These are phyloP conservation scores for Motacilla tschutschensis DNA, from an alignment of 2,113 vertebrate genomes.

Conservation along the genomic window DNA sequence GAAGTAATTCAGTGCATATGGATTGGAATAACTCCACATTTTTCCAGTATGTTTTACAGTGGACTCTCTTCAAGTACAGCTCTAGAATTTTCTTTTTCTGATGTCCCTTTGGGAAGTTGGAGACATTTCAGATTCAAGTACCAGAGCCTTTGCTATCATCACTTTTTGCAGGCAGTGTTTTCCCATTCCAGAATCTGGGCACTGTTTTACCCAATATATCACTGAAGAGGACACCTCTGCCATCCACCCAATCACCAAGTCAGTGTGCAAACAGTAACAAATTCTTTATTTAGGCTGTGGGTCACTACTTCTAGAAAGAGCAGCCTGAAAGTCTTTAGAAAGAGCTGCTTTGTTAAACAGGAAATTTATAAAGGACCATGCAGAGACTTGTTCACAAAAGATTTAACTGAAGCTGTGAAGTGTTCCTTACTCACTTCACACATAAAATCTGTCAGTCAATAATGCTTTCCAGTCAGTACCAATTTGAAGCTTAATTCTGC, in stretches of 20 bases:
- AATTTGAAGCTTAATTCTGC: not conserved
- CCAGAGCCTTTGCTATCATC: not conserved
- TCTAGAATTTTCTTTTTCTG: not conserved
- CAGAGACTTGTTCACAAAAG: not conserved
- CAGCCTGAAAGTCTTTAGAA: not conserved
- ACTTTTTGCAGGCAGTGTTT: not conserved
- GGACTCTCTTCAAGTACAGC: not conserved
- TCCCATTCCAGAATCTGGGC: not conserved
- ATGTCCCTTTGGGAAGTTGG: not conserved
- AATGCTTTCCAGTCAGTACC: not conserved
- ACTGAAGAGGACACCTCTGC: not conserved
- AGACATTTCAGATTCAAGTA: not conserved
- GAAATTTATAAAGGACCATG: not conserved
- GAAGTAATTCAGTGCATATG: not conserved
- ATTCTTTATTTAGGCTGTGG: not conserved
- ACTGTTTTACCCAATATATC: not conserved
- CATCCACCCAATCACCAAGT: not conserved
- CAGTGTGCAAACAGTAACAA: not conserved
- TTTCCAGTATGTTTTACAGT: not conserved
- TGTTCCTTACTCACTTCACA: not conserved
- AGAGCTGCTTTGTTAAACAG: not conserved
- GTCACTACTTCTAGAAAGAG: not conserved
- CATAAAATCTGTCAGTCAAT: not conserved
- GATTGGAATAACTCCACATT: not conserved
- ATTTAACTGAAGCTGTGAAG: not conserved